Conservation (phyloP, 2,113 vertebrate species). For the Mixornis gularis region DNA sequence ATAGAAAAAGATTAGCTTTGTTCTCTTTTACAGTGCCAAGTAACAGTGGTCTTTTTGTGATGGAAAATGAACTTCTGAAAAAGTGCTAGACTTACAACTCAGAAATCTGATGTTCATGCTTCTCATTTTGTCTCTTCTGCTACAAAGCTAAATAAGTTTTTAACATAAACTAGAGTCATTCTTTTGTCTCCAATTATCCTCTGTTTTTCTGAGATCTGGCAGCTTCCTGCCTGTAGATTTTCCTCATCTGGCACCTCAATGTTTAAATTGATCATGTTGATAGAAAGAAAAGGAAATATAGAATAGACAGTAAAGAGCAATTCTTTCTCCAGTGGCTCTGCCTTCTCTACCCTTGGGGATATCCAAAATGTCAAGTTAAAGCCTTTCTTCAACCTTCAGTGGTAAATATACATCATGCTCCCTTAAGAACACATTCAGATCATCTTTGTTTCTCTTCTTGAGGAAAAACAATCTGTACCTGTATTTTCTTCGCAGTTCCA, state of each 20-base stretch:
- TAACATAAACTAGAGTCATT: background rate
- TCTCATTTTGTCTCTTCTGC: background rate
- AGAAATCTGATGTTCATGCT: background rate
- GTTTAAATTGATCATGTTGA: background rate
- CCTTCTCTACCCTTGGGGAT: background rate
- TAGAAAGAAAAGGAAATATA: background rate
- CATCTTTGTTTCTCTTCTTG: background rate
- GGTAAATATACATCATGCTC: background rate
- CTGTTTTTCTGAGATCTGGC: background rate
- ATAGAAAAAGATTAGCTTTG: background rate
- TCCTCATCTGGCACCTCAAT: background rate
- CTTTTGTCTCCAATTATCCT: background rate
- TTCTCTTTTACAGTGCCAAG: background rate
- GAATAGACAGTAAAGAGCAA: background rate
- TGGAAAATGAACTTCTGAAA: background rate
- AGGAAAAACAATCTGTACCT: background rate
- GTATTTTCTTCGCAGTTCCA: background rate
- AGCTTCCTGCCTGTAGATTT: background rate
- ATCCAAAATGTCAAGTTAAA: background rate
- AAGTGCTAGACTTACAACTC: background rate
- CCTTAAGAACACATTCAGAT: background rate
- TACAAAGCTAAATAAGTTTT: background rate
- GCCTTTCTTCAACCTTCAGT: background rate
- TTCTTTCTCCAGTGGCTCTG: background rate
- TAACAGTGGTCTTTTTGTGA: background rate